A percentile compares a stretch with the other conserved stretches of the same genome.
These are phyloP conservation scores for Leptoteleia sp. DNA, from an alignment of 1,140 invertebrate species.

Conservation along the genomic window DNA sequence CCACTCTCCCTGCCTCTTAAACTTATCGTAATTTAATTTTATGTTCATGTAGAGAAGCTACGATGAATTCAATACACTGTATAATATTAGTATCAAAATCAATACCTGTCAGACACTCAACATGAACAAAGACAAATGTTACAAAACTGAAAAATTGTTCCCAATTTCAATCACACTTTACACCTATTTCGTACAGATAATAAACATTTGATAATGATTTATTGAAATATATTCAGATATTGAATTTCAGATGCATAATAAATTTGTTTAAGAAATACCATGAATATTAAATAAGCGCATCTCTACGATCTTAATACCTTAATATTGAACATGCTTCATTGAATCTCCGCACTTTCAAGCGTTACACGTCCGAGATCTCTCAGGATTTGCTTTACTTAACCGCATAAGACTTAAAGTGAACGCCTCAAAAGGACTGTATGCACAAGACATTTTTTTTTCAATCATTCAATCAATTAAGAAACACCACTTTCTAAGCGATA, in stretches of 20 bases:
- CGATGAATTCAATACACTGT: conserved; percentile 15
- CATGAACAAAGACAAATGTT: too few species aligned
- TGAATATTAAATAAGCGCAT: conserved; percentile 24
- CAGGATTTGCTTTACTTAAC: conserved; percentile 34
- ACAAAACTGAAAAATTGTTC: too few species aligned
- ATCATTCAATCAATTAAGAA: too few species aligned
- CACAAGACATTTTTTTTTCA: conserved; percentile 1
- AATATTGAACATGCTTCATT: conserved; percentile 29
- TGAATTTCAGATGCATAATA: neutral
- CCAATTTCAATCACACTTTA: too few species aligned
- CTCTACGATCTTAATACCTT: conserved; percentile 1
- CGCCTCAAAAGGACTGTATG: conserved; percentile 9
- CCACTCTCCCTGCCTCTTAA: conserved; percentile 26
- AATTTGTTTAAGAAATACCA: conserved; percentile 10
- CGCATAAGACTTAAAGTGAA: conserved; percentile 18
- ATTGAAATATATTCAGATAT: neutral
- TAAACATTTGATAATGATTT: neutral
- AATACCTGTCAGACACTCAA: neutral
- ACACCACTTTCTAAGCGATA: too few species aligned
- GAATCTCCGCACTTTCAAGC: conserved; percentile 20
- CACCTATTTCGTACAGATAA: too few species aligned
- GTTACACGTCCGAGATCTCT: conserved; percentile 21
- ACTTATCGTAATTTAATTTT: conserved; percentile 40
- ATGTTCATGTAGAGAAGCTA: conserved; percentile 11
- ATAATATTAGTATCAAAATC: conserved; percentile 5